Conservation (phyloP, 2,888 invertebrate genomes). For the Diarsia dahlii region DNA sequence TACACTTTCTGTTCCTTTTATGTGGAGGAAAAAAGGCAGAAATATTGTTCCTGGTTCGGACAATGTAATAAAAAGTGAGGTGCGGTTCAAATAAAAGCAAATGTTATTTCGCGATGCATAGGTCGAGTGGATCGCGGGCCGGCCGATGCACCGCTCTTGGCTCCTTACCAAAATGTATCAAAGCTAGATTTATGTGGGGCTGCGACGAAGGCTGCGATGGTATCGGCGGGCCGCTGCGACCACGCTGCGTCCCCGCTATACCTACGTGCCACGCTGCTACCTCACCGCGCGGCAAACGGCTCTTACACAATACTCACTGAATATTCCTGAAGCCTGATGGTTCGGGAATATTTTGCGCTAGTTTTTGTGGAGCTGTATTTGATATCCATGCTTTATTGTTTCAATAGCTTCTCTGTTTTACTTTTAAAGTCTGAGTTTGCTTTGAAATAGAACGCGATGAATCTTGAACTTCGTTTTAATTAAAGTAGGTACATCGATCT, state of each 20-base stretch:
- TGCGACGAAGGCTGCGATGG: slow-evolving; percentile 87
- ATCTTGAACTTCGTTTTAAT: not conserved
- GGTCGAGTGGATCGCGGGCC: slow-evolving; percentile 72
- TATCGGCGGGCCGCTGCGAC: slow-evolving; percentile 75
- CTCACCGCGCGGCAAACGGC: slow-evolving; percentile 32
- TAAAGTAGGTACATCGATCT: slow-evolving; percentile 6
- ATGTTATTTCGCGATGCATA: slow-evolving; percentile 75
- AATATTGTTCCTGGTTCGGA: slow-evolving; percentile 47
- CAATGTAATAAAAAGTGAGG: slow-evolving; percentile 62
- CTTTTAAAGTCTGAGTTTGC: slow-evolving; percentile 1
- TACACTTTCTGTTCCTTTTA: slow-evolving; percentile 29
- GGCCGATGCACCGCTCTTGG: slow-evolving; percentile 81
- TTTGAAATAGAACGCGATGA: not conserved
- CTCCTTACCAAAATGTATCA: slow-evolving; percentile 89
- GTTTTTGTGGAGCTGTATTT: slow-evolving; percentile 38
- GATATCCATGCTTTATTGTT: slow-evolving; percentile 27
- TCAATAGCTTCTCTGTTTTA: slow-evolving; percentile 24
- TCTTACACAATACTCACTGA: slow-evolving; percentile 50
- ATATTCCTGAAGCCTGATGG: slow-evolving; percentile 36
- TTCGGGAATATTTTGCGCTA: slow-evolving; percentile 30
- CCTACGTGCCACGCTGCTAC: slow-evolving; percentile 35
- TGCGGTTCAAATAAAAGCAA: slow-evolving; percentile 74
- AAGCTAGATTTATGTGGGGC: slow-evolving; percentile 88
- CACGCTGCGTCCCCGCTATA: slow-evolving; percentile 58
- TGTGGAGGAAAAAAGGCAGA: slow-evolving; percentile 36